Evolutionary conservation across 2,888 invertebrate genomes (phyloP), one percentile per base, ranked within the genome.

Genomic region (Apotomis turbidana): DNA sequence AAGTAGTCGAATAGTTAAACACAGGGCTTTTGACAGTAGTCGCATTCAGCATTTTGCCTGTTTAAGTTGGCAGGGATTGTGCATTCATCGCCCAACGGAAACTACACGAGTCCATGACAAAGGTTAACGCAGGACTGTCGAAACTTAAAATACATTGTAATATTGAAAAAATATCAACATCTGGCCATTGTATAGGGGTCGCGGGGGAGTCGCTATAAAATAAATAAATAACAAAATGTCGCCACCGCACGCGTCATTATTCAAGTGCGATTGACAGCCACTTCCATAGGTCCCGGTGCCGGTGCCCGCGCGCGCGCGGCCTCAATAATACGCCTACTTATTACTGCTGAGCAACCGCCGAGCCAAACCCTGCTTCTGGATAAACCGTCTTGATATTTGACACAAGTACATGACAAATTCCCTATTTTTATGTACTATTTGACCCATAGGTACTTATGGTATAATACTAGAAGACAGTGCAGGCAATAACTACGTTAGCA

Each of bases 281-380:
- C 92, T 92, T 92, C 92, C 91, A 90, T 80, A 75, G 84, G 78
- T 73, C 80, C 75, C 77, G 78, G 74, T 76, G 38, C 60, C 61
- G 54, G 51, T 38, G 75, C 54, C 58, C 66, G 54, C 70, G 70
- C 66, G 78, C 80, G 81, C 80, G 81, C 81, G 77, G 79, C 82
- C 83, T 90, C 88, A 90, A 93, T 90, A 93, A 91, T 92, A 92
- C 92, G 92, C 93, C 93, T 93, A 91, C 90, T 93, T 91, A 90
- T 83, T 84, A 85, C 85, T 76, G 80, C 83, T 79, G 86, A 86
- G 85, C 86, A 82, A 83, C 76, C 73, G 60, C 66, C 52, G 59
- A 5, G 41, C 27, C 27, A 27, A 27, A 27, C 62, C 41, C 60
- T 15, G n/a, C 27, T 49, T 49, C 63, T 10, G 9, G 0, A 5